Conservation (phyloP, 2,888 invertebrate species). For the Pseudococcus jackbeardsleyi region DNA sequence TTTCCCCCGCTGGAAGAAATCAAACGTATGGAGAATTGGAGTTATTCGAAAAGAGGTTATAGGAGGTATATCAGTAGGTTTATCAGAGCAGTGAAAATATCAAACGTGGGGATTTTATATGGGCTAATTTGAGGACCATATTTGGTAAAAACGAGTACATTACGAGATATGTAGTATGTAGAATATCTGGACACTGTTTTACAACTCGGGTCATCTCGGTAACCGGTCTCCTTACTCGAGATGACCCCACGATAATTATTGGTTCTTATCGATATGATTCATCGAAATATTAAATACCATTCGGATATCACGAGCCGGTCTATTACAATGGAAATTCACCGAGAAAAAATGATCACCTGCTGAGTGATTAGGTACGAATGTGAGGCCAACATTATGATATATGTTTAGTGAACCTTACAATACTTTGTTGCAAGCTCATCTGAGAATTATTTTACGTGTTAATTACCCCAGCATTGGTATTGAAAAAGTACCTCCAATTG, state of each 20-base stretch:
- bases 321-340: background rate
- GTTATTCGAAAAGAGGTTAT: slow-evolving; percentile 6
- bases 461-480: background rate
- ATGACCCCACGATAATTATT: slow-evolving; percentile 30
- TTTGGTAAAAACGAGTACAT: slow-evolving; percentile 26
- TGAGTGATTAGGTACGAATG: slow-evolving; percentile 19
- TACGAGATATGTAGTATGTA: slow-evolving; percentile 45
- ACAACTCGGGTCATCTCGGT: background rate
- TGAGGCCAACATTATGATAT: background rate
- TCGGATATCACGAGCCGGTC: background rate
- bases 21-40: background rate
- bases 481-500: background rate
- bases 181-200: slow-evolving; percentile 38
- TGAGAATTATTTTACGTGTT: background rate
- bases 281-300: slow-evolving; percentile 27
- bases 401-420: background rate
- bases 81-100: slow-evolving; percentile 38
- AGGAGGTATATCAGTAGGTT: too few relatives aligned
- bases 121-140: slow-evolving; percentile 40
- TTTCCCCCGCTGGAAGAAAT: background rate
- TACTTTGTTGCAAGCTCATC: slow-evolving; percentile 17
- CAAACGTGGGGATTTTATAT: background rate
- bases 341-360: slow-evolving; percentile 3
- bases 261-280: slow-evolving; percentile 19
- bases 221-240: slow-evolving; percentile 23